These are phyloP conservation scores for Macropodus opercularis DNA, from an alignment of 2,797 vertebrate genomes.

Conservation along the genomic window DNA sequence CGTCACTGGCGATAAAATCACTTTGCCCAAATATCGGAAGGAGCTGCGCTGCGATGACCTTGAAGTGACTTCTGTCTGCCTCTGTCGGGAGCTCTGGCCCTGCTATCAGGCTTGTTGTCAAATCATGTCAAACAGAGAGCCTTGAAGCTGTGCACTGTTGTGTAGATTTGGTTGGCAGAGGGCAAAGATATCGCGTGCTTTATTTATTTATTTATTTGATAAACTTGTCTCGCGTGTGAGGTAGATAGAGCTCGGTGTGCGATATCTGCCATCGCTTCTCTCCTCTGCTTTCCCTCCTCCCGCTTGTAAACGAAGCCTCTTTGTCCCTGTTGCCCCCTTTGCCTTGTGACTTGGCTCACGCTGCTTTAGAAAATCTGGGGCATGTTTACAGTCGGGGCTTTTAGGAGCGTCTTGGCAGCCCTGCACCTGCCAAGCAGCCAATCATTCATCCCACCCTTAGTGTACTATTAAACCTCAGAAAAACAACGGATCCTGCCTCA, in stretches of 20 bases:
- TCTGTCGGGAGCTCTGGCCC: constrained; percentile 39
- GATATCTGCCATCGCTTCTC: constrained; percentile 47
- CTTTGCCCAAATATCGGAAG: constrained; percentile 37
- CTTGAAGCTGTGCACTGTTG: constrained; percentile 39
- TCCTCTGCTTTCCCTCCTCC: constrained; percentile 38
- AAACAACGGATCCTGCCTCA: constrained; percentile 31
- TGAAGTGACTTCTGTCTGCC: constrained; percentile 44
- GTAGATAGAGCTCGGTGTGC: constrained; percentile 42
- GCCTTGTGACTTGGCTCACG: constrained; percentile 71
- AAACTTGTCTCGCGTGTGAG: constrained; percentile 42
- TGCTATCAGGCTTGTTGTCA: constrained; percentile 41
- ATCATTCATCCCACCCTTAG: constrained; percentile 52
- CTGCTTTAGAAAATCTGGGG: constrained; percentile 69
- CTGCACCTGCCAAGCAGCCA: constrained; percentile 52
- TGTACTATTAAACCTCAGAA: constrained; percentile 46
- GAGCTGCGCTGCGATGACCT: constrained; percentile 50
- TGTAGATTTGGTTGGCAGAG: constrained; percentile 31
- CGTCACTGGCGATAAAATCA: constrained; percentile 34
- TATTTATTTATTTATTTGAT: background rate
- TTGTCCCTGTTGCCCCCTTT: constrained; percentile 62
- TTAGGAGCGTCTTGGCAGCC: constrained; percentile 58
- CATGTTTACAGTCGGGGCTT: constrained; percentile 69
- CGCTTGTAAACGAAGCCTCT: constrained; percentile 37
- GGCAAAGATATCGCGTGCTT: constrained; percentile 10
- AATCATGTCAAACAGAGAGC: constrained; percentile 47